These are phyloP conservation scores for Thymelicus lineola DNA, from an alignment of 2,888 invertebrate genomes.

Conservation along the genomic window DNA sequence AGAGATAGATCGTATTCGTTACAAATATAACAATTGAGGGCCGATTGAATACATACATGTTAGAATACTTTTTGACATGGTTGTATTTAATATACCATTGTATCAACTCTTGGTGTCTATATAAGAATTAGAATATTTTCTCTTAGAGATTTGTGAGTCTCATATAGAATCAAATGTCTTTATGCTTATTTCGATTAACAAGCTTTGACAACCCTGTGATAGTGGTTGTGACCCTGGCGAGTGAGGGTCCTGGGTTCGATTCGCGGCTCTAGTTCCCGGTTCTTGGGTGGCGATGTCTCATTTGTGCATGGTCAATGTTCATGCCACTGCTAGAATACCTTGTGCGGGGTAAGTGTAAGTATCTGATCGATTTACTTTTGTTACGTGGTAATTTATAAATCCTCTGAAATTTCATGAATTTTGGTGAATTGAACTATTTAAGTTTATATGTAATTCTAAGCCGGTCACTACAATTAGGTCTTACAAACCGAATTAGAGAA, in stretches of 20 bases:
- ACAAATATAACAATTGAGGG: no score
- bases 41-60: no score
- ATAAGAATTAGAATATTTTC: neutral
- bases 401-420: neutral
- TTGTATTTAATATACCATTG: no score
- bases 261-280: neutral
- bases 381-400: no score
- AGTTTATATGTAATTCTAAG: constrained; percentile 12
- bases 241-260: neutral
- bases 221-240: no score
- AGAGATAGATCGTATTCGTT: neutral
- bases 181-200: neutral
- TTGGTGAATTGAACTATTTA: neutral
- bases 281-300: no score
- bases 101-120: neutral
- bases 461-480: constrained; percentile 24
- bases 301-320: no score
- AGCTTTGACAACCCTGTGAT: neutral
- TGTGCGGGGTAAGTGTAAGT: no score
- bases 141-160: neutral
- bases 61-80: no score
- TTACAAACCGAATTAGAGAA: constrained; percentile 28
- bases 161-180: neutral
- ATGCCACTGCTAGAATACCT: no score
- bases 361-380: no score